Base-by-base conservation (phyloP, 2,113 vertebrate genomes). In the Sebastes fasciatus region DNA sequence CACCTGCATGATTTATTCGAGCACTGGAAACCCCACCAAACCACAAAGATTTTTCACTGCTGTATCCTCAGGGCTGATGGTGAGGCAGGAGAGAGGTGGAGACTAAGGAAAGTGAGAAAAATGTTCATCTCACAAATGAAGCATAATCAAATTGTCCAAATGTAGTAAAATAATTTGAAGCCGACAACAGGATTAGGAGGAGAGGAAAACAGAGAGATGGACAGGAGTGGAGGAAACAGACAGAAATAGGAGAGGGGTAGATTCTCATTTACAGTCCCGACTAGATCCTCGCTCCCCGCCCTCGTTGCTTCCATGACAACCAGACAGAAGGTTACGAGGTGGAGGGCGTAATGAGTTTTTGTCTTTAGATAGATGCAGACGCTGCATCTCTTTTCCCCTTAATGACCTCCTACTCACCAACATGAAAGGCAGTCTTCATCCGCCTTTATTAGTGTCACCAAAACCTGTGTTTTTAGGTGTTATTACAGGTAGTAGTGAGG, bases 221-320 rank as follows among this genome's bases (percentile, higher is more conserved):
- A 77, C 40, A 78, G 23, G 42, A 66, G 52, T 5, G 61, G 46
- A 68, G n/a, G 49, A 64, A 40, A 52, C 34, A 34, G 42, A n/a
- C 12, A 52, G 43, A 60, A 78, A 81, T 21, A 13, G 7, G 9
- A 86, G 48, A 80, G 26, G 61, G 46, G 54, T 9, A 82, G 72
- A 76, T 79, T 84, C 87, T 91, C 84, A 88, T 89, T 91, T 91
- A 88, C 79, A 91, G 87, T 89, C 82, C 80, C 0, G 21, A 58
- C 84, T 79, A 73, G 64, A 82, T 67, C 73, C 63, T 55, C 14
- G 14, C 64, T 88, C 82, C 77, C 70, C 79, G 78, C 87, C 73
- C 74, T 52, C 21, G 76, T 65, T 88, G 89, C 93, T 92, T 86
- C 90, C 89, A 93, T 92, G 90, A 91, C 92, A 92, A 94, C 93